Base-by-base conservation (phyloP, 2,797 vertebrate genomes). In the Craterocephalus amniculus region DNA sequence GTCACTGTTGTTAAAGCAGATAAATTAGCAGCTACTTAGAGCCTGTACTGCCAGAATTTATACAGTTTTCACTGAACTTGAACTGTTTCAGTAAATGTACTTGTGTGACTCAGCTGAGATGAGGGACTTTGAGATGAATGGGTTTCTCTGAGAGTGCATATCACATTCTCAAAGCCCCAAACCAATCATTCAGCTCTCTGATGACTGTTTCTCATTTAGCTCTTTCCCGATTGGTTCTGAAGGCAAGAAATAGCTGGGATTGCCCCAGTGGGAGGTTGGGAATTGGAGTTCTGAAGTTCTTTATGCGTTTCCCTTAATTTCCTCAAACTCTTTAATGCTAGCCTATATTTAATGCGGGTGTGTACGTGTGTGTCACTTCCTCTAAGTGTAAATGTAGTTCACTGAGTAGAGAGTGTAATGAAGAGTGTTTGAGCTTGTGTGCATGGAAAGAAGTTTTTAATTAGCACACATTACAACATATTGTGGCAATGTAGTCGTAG, bases 231-330 rank as follows among this genome's bases (percentile, higher is more conserved):
- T 90, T 88, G 89, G 89, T 71, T 91, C 75, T 84, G 85, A 88
- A 85, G 75, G 81, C 71, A 69, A 81, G 79, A 76, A 90, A 88
- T 76, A 85, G 72, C 69, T 26, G 51, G 78, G 79, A 92, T 87
- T 84, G 86, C 81, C 85, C 85, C 90, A 88, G 85, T 87, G 89
- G 91, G 90, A 91, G 81, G 79, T 76, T 84, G 87, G 79, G 78
- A 91, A 87, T 87, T 81, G 80, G 74, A 88, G 84, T 90, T 88
- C 86, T 90, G 45, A 89, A 87, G 87, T 86, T 88, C 72, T 89
- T 90, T 86, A 89, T 90, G 81, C 74, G 75, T 87, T 90, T 90
- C 83, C 87, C 62, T 80, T 87, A 88, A 89, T 91, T 87, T 91
- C 77, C 76, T 78, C 32, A 85, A 88, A 90, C 83, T 83, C 85